Evolutionary conservation across 2,797 vertebrate genomes (phyloP).

Genomic region (Saguinus oedipus): DNA sequence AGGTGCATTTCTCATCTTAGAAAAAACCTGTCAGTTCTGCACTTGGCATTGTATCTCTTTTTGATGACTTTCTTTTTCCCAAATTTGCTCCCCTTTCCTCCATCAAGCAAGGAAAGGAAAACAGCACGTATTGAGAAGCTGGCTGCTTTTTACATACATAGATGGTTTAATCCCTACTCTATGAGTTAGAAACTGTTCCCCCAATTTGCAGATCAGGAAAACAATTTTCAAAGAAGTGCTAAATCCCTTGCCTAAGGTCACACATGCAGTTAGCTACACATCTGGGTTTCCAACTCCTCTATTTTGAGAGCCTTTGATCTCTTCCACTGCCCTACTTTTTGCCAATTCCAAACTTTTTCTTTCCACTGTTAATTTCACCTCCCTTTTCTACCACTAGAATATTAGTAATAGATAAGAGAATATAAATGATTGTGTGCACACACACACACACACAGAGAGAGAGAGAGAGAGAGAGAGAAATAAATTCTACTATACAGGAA

Average conservation of each 20-base stretch:
- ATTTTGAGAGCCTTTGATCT: constrained; percentile 5
- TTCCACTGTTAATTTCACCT: background rate
- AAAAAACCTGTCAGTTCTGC: background rate
- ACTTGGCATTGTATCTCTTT: background rate
- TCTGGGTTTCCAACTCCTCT: background rate
- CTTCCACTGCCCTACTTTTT: background rate
- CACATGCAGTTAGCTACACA: background rate
- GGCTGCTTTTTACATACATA: background rate
- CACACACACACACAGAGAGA: accelerated
- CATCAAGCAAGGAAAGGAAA: background rate
- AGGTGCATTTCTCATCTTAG: background rate
- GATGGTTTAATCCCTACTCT: background rate
- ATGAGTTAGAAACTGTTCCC: background rate
- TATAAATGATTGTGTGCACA: background rate
- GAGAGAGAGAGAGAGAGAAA: background rate
- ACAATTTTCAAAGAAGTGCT: background rate
- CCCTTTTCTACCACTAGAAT: background rate
- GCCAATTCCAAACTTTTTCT: constrained; percentile 10
- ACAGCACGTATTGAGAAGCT: background rate
- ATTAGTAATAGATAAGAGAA: background rate
- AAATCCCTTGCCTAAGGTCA: background rate
- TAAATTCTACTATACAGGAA: background rate
- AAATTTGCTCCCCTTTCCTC: background rate
- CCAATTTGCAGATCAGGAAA: constrained; percentile 18
- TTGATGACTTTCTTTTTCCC: background rate